Conservation (phyloP, 2,888 invertebrate species). For the Julus scandinavius region DNA sequence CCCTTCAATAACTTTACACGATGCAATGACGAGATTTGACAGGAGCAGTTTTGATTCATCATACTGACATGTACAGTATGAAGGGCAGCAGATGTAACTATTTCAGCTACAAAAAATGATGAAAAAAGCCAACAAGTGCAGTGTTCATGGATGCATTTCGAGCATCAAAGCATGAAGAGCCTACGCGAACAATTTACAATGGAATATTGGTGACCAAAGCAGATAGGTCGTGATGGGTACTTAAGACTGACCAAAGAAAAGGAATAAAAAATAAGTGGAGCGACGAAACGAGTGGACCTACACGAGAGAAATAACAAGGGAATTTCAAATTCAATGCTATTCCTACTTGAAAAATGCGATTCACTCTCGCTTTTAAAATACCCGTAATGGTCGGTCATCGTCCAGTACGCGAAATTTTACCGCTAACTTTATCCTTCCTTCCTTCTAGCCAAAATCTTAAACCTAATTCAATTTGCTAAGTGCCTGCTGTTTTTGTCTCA, state of each 20-base stretch:
- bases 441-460: neutral
- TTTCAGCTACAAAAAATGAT: neutral
- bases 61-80: neutral
- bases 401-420: neutral
- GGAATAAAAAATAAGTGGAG: neutral
- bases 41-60: neutral
- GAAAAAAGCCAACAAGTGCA: neutral
- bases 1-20: no score
- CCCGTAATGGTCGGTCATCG: neutral
- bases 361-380: neutral
- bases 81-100: neutral
- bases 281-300: neutral
- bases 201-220: neutral
- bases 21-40: neutral
- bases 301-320: neutral
- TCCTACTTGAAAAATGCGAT: neutral
- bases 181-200: neutral
- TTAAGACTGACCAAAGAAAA: neutral
- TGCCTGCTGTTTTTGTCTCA: neutral
- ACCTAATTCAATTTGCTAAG: neutral
- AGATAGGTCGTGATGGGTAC: neutral
- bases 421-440: neutral
- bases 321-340: neutral
- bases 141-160: neutral
- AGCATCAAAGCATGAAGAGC: neutral